These are phyloP conservation scores for Gnathonemus echidnorhynchus DNA, from an alignment of 2,113 vertebrate species.

Conservation along the genomic window DNA sequence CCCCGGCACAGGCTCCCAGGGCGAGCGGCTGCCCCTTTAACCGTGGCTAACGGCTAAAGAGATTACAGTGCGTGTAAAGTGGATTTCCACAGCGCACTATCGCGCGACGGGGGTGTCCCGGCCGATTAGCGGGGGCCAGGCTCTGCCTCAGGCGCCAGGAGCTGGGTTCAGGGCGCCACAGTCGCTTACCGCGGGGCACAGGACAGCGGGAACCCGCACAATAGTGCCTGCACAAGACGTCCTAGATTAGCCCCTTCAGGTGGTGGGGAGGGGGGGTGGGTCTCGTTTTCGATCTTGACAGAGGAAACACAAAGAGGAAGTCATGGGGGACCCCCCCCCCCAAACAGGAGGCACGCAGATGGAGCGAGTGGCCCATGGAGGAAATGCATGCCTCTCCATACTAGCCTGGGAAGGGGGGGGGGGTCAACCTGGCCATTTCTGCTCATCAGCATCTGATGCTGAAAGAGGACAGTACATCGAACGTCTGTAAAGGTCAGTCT, in stretches of 20 bases:
- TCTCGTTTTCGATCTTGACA: neutral
- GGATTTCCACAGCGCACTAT: constrained; percentile 97
- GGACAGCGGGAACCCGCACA: constrained; percentile 5
- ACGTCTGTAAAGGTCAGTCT: neutral
- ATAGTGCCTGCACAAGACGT: neutral
- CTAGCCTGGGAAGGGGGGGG: too few species aligned
- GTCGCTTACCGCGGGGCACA: neutral
- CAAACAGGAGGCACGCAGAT: neutral
- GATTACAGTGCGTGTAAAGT: constrained; percentile 98
- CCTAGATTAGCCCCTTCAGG: neutral
- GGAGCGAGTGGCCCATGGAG: constrained; percentile 1
- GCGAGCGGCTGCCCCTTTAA: constrained; percentile 52
- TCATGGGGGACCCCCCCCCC: neutral
- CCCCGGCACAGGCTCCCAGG: neutral
- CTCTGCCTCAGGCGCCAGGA: constrained; percentile 59
- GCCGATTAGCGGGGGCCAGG: constrained; percentile 79
- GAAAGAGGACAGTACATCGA: too few species aligned
- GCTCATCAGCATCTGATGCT: neutral
- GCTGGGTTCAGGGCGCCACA: neutral
- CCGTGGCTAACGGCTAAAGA: constrained; percentile 92
- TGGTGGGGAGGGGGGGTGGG: neutral
- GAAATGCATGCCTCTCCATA: neutral
- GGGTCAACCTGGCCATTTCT: neutral
- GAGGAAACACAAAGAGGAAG: neutral
- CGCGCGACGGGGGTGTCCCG: constrained; percentile 75